Evolutionary conservation across 2,113 vertebrate genomes (phyloP).

Genomic region (Eulemur macaco): DNA sequence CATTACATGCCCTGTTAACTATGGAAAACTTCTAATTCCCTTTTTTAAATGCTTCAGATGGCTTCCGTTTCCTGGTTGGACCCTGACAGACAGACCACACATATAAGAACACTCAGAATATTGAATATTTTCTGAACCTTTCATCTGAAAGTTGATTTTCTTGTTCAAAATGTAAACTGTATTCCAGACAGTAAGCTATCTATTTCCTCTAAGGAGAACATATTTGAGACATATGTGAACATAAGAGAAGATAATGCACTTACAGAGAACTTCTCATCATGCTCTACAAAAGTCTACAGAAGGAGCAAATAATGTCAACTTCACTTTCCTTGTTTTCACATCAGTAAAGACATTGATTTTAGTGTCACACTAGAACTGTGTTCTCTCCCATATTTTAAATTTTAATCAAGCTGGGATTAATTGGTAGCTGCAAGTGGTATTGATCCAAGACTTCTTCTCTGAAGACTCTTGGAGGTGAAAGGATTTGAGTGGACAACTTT

Average conservation of each 20-base stretch:
- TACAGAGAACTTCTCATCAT: background rate
- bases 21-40: background rate
- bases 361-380: slow-evolving; percentile 34
- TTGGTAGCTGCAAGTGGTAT: slow-evolving; percentile 52
- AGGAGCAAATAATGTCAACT: slow-evolving; percentile 23
- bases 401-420: slow-evolving; percentile 70
- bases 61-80: background rate
- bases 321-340: slow-evolving; percentile 26
- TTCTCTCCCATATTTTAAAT: slow-evolving; percentile 54
- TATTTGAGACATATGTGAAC: background rate
- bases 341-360: slow-evolving; percentile 65
- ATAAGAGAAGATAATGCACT: background rate
- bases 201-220: background rate
- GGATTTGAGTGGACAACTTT: background rate
- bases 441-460: background rate
- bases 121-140: background rate
- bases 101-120: background rate
- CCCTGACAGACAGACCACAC: fast-evolving
- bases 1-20: background rate
- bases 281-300: background rate
- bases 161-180: background rate
- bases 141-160: background rate
- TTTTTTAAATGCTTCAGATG: background rate
- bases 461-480: background rate
- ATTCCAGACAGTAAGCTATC: background rate